Conservation (phyloP, 2,113 vertebrate species). For the Symphodus melops region DNA sequence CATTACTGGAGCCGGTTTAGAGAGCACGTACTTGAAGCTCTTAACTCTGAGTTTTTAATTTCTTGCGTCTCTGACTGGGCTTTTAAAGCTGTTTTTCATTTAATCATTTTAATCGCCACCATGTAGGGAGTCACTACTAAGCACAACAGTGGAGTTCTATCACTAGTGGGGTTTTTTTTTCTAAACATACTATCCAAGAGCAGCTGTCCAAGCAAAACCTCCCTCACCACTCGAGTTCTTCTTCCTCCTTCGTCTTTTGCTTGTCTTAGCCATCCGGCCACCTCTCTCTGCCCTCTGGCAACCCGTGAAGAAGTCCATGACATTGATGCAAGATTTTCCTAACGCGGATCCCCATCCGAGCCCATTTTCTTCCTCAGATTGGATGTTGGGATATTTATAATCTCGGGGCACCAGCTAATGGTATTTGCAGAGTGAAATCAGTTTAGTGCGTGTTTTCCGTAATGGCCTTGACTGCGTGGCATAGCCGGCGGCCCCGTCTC, state of each 20-base stretch:
- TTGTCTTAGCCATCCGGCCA: slow-evolving; percentile 48
- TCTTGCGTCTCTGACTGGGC: not conserved
- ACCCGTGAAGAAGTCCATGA: slow-evolving; percentile 56
- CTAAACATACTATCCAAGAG: slow-evolving; percentile 6
- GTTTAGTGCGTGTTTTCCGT: slow-evolving; percentile 75
- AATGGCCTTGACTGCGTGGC: slow-evolving; percentile 74
- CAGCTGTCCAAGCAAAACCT: slow-evolving; percentile 21
- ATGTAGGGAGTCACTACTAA: slow-evolving; percentile 1
- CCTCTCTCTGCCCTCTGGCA: slow-evolving; percentile 59
- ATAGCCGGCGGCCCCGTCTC: slow-evolving; percentile 68
- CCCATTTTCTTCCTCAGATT: slow-evolving; percentile 63
- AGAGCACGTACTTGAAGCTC: slow-evolving; percentile 23
- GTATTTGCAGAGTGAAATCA: slow-evolving; percentile 79
- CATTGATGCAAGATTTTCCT: slow-evolving; percentile 73
- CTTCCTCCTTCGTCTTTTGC: slow-evolving; percentile 47
- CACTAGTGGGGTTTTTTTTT: not conserved
- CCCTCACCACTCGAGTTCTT: slow-evolving; percentile 26
- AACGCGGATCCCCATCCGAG: slow-evolving; percentile 57
- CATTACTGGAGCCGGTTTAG: slow-evolving; percentile 40
- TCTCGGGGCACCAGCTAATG: slow-evolving; percentile 77
- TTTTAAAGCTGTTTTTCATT: slow-evolving; percentile 2
- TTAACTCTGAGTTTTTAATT: slow-evolving; percentile 7
- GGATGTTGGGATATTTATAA: slow-evolving; percentile 76
- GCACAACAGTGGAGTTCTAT: not conserved
- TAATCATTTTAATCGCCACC: not conserved